These are phyloP conservation scores for Ichneumoninae sp. DNA, from an alignment of 2,888 invertebrate species.

Conservation along the genomic window DNA sequence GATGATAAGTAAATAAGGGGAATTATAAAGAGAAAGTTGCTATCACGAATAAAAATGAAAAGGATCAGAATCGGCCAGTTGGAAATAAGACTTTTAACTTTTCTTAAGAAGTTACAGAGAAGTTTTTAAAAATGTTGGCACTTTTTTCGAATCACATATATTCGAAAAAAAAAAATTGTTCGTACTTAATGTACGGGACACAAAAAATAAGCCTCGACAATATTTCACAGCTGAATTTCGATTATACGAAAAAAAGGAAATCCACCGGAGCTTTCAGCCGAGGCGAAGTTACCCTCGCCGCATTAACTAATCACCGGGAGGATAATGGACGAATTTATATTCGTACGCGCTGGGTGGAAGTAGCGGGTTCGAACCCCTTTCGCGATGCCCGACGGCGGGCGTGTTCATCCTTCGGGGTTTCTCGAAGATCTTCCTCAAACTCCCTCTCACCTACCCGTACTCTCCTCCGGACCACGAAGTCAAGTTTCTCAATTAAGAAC, in stretches of 20 bases:
- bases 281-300: slow-evolving; percentile 52
- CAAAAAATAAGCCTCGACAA: background rate
- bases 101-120: too few relatives aligned
- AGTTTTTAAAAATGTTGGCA: too few relatives aligned
- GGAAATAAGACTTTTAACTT: too few relatives aligned
- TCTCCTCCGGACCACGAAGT: slow-evolving; percentile 68
- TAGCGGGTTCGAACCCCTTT: slow-evolving; percentile 57
- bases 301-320: slow-evolving; percentile 74
- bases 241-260: slow-evolving; percentile 17
- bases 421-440: slow-evolving; percentile 44
- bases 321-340: slow-evolving; percentile 79
- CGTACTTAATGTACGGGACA: background rate
- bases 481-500: slow-evolving; percentile 78
- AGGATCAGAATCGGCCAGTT: too few relatives aligned
- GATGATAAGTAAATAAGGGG: too few relatives aligned
- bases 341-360: slow-evolving; percentile 70
- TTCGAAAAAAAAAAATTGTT: too few relatives aligned
- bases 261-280: background rate
- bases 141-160: too few relatives aligned
- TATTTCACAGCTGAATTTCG: slow-evolving; percentile 47
- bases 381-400: slow-evolving; percentile 66
- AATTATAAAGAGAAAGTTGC: too few relatives aligned
- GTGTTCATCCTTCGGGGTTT: slow-evolving; percentile 31
- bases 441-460: background rate
- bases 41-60: too few relatives aligned